Percentiles rank a stretch among this genome's conserved stretches.
Conservation (phyloP, 2,888 invertebrate genomes). For the Chymomyza caudatula region DNA sequence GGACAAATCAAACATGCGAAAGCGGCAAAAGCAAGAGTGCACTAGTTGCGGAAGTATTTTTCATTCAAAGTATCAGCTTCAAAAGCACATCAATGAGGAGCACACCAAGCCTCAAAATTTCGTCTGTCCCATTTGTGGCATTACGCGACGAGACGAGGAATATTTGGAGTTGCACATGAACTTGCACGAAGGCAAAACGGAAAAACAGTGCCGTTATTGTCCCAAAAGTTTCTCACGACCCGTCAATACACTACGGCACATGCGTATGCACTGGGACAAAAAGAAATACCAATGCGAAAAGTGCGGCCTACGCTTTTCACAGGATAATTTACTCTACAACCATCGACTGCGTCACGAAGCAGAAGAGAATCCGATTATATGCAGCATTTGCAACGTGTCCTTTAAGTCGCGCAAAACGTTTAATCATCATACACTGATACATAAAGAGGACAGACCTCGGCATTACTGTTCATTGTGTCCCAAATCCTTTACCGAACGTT, state of each 20-base stretch:
- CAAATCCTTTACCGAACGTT: slow-evolving; percentile 75
- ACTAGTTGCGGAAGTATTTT: slow-evolving; percentile 52
- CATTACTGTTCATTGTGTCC: slow-evolving; percentile 72
- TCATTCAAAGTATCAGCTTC: slow-evolving; percentile 63
- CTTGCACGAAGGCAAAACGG: slow-evolving; percentile 75
- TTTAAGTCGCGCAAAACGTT: slow-evolving; percentile 75
- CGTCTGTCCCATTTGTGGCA: slow-evolving; percentile 70
- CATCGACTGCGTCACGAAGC: slow-evolving; percentile 75
- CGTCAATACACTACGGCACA: slow-evolving; percentile 74
- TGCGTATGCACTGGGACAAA: slow-evolving; percentile 76
- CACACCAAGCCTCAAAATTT: slow-evolving; percentile 56
- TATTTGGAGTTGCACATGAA: slow-evolving; percentile 76
- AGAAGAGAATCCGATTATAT: slow-evolving; percentile 74
- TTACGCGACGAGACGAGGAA: slow-evolving; percentile 71
- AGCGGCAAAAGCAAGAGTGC: slow-evolving; percentile 51
- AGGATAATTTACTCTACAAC: slow-evolving; percentile 74
- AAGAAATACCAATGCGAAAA: slow-evolving; percentile 76
- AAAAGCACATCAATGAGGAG: slow-evolving; percentile 64
- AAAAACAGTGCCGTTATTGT: slow-evolving; percentile 75
- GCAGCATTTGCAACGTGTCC: slow-evolving; percentile 72
- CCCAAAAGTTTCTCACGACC: slow-evolving; percentile 73
- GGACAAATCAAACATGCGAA: background rate
- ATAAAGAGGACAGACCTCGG: slow-evolving; percentile 74
- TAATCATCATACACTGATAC: slow-evolving; percentile 73
- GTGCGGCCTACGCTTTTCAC: slow-evolving; percentile 74